Conservation (phyloP, 2,797 vertebrate species). For the Muscicapa striata region DNA sequence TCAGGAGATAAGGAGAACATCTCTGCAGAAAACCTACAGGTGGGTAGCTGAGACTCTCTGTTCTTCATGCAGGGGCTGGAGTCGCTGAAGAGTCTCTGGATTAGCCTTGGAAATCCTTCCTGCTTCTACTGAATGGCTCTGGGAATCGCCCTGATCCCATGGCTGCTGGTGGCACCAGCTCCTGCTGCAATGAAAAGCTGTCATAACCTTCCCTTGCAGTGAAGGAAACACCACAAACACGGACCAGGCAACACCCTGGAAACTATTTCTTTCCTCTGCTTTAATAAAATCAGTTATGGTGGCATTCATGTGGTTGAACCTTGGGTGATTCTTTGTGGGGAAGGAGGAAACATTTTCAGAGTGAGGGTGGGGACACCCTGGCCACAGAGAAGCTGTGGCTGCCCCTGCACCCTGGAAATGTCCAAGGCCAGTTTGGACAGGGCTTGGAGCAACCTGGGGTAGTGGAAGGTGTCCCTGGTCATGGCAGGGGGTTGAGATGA, state of each 20-base stretch:
- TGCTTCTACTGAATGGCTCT: neutral
- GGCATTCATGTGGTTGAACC: neutral
- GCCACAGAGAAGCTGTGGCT: neutral
- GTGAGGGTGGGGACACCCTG: neutral
- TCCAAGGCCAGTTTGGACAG: neutral
- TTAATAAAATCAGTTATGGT: conserved; percentile 29
- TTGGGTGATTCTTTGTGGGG: neutral
- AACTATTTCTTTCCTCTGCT: neutral
- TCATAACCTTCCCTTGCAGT: neutral
- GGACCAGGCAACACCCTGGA: neutral
- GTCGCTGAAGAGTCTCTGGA: neutral
- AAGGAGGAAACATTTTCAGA: neutral
- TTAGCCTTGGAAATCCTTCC: neutral
- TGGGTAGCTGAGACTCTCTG: neutral
- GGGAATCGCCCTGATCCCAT: neutral
- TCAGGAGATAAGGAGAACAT: neutral
- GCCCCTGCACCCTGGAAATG: neutral
- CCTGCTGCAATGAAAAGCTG: neutral
- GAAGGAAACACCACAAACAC: neutral
- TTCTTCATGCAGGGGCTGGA: neutral
- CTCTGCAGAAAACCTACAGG: neutral
- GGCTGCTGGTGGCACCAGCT: rapidly evolving
- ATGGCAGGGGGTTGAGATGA: neutral
- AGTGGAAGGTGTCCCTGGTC: neutral
- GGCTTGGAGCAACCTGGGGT: neutral